These are phyloP conservation scores for Cyprinodon brontotheroides DNA, from an alignment of 2,113 vertebrate genomes.

Conservation along the genomic window DNA sequence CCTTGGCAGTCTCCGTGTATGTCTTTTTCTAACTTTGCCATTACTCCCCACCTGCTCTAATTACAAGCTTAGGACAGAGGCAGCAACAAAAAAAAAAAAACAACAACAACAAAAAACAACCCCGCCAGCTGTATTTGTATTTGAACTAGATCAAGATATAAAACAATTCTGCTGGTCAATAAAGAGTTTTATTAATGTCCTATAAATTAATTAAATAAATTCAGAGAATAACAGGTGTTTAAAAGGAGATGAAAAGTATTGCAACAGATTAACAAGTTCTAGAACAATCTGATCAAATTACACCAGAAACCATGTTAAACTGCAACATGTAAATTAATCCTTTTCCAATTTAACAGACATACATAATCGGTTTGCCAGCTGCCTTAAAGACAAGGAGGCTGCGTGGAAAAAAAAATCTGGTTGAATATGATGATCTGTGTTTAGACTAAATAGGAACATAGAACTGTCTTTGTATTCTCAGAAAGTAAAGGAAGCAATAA, in stretches of 20 bases:
- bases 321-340: too few relatives aligned
- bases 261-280: background rate
- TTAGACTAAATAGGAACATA: too few relatives aligned
- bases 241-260: background rate
- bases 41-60: conserved; percentile 41
- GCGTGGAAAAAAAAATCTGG: too few relatives aligned
- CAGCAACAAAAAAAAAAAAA: conserved; percentile 50
- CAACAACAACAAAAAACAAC: conserved; percentile 29
- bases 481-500: background rate
- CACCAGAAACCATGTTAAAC: background rate
- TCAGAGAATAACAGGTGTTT: background rate
- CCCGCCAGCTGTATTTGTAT: conserved; percentile 64
- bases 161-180: conserved; percentile 1
- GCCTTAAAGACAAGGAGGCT: too few relatives aligned
- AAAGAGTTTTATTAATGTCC: background rate
- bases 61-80: conserved; percentile 54
- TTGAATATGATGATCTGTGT: too few relatives aligned
- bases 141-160: conserved; percentile 13
- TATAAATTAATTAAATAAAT: background rate
- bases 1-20: conserved; percentile 30
- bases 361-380: background rate
- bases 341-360: background rate
- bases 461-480: background rate
- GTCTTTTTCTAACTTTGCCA: conserved; percentile 19
- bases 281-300: background rate